Evolutionary conservation across 1,140 invertebrate genomes (phyloP).

Genomic region (Pygmarrhopalites habei): DNA sequence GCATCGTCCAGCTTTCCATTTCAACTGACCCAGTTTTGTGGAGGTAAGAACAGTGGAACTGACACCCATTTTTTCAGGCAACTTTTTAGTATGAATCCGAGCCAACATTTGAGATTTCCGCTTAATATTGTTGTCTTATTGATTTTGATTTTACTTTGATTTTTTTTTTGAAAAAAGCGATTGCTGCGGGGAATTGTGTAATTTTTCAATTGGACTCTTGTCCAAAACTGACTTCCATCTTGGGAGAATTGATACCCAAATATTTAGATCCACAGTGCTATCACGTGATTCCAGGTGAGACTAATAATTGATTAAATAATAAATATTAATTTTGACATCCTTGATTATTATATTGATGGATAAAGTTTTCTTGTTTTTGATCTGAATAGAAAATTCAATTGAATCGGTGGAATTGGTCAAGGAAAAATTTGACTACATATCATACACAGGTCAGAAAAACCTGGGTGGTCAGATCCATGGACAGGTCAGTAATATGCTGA

Average conservation of each 20-base stretch:
- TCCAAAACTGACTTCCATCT: slow-evolving; percentile 58
- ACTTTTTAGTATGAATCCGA: too few species aligned
- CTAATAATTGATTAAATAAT: too few species aligned
- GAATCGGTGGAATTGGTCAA: slow-evolving; percentile 81
- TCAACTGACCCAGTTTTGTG: slow-evolving; percentile 67
- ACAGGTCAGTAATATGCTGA: slow-evolving; percentile 73
- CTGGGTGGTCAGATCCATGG: slow-evolving; percentile 77
- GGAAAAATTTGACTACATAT: slow-evolving; percentile 92
- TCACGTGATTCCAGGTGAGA: slow-evolving; percentile 50
- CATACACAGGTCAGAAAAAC: slow-evolving; percentile 85
- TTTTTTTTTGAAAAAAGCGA: slow-evolving; percentile 67
- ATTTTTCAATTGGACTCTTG: slow-evolving; percentile 92
- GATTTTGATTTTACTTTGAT: too few species aligned
- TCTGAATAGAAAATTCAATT: too few species aligned
- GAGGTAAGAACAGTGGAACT: too few species aligned
- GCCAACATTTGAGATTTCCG: too few species aligned
- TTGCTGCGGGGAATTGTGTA: slow-evolving; percentile 92
- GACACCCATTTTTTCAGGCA: too few species aligned
- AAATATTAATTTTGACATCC: too few species aligned
- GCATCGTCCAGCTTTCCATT: slow-evolving; percentile 96
- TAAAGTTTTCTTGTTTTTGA: too few species aligned
- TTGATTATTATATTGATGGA: too few species aligned
- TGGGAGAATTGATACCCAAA: slow-evolving; percentile 73
- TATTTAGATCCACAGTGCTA: slow-evolving; percentile 81
- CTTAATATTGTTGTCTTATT: too few species aligned